phyloP scores from a whole-genome alignment of 2,888 invertebrate species.

The Diarsia dahlii region DNA sequence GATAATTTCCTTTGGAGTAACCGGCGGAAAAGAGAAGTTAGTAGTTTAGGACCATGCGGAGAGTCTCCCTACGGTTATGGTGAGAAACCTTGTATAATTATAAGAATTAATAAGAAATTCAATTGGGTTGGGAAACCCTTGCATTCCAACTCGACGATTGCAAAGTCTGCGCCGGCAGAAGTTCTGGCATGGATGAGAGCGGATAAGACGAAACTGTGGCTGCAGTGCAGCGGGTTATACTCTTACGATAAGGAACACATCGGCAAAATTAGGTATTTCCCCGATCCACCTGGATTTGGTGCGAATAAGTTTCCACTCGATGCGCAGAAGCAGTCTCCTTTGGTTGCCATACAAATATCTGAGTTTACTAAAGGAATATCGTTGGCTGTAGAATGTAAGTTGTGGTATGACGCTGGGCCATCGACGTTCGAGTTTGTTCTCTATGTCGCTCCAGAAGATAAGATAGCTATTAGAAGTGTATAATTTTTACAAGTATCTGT shows the following conservation, averaged over 20 bases:
- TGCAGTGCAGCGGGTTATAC: constrained; percentile 81
- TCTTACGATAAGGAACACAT: constrained; percentile 84
- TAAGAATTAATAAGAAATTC: constrained; percentile 82
- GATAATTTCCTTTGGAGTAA: constrained; percentile 73
- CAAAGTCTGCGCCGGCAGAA: constrained; percentile 71
- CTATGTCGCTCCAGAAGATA: constrained; percentile 77
- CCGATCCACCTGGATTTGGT: constrained; percentile 85
- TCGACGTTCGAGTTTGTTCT: constrained; percentile 80
- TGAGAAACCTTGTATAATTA: constrained; percentile 80
- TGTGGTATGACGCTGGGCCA: constrained; percentile 82
- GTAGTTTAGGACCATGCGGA: constrained; percentile 81
- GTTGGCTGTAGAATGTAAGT: constrained; percentile 80
- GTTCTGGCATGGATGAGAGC: constrained; percentile 77
- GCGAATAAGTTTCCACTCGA: constrained; percentile 77
- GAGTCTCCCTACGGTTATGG: constrained; percentile 83
- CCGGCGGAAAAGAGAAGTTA: constrained; percentile 71
- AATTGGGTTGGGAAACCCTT: constrained; percentile 82
- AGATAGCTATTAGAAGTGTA: constrained; percentile 31
- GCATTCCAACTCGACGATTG: constrained; percentile 67
- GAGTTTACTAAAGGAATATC: constrained; percentile 82
- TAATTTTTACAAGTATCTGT: constrained; percentile 28
- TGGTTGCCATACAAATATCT: constrained; percentile 82
- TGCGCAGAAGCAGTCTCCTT: constrained; percentile 71
- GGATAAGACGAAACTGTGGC: constrained; percentile 77
- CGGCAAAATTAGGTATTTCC: constrained; percentile 81